Evolutionary conservation across 2,113 vertebrate species (phyloP), one percentile per base, ranked within the genome.

Genomic region (Argyrosomus japonicus): DNA sequence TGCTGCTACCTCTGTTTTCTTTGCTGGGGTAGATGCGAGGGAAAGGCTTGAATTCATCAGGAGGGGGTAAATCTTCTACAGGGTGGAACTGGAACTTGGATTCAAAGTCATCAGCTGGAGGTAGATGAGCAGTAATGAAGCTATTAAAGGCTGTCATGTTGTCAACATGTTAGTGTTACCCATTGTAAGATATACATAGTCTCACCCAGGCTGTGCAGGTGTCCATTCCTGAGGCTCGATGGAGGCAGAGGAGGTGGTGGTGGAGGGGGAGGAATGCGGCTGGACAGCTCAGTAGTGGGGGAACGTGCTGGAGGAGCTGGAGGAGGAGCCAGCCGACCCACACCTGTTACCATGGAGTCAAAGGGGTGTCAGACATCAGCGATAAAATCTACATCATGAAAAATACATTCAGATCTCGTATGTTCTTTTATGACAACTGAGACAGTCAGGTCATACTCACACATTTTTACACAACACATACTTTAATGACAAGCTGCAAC

Each of bases 31-130:
- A 99, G 76, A 94, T 95, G 87, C 96, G 97, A 91, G 96, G 96
- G 93, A 96, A 96, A 67, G 96, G 96, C 82, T 96, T 97, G 93
- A 97, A 99, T 83, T 97, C 97, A 54, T 99, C 97, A 0, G 98
- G 98, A 70, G 97, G 97, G 6, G 98, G 98, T 5, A 99, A 96
- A 72, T 99, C 98, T 88, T 98, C 97, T 69, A 97, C 86, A 0
- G 98, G 96, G 94, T 99, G 98, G 92, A 99, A 99, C 68, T 97
- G 97, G 92, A 99, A 99, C 93, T 99, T 99, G 2, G 97, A 99
- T 91, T 99, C 98, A 81, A 99, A 99, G 91, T 99, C 97, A 93
- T 99, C 98, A 95, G 91, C 65, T 81, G 10, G 76, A 54, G 8
- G 23, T 4, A 57, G 25, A 65, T 6, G 15, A 10, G 75, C 9